Conservation (phyloP, 2,797 vertebrate genomes). For the Chiloscyllium punctatum region DNA sequence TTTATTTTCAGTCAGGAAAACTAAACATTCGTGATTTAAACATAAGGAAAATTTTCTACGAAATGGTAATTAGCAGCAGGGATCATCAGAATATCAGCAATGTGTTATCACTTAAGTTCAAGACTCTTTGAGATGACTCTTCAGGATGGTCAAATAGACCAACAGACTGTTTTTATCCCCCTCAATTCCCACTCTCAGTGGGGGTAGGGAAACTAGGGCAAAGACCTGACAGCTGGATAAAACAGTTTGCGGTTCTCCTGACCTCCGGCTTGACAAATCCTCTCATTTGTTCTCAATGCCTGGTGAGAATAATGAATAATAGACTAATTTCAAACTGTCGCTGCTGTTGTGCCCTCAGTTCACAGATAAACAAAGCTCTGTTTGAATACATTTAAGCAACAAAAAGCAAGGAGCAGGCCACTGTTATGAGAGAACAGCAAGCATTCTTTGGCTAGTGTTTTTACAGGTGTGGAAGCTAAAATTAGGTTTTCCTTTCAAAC, state of each 20-base stretch:
- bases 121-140: slow-evolving; percentile 43
- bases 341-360: slow-evolving; percentile 39
- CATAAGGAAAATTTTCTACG: slow-evolving; percentile 27
- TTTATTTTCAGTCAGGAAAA: slow-evolving; percentile 11
- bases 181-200: slow-evolving; percentile 41
- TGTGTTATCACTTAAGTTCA: slow-evolving; percentile 39
- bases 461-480: slow-evolving; percentile 41
- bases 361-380: slow-evolving; percentile 42
- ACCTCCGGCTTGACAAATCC: slow-evolving; percentile 30
- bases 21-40: slow-evolving; percentile 13
- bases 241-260: slow-evolving; percentile 39
- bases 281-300: slow-evolving; percentile 43
- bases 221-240: slow-evolving; percentile 40
- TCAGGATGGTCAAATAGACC: slow-evolving; percentile 45
- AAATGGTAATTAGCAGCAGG: slow-evolving; percentile 42
- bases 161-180: slow-evolving; percentile 41
- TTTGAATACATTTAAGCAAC: slow-evolving; percentile 40
- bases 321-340: slow-evolving; percentile 45
- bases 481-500: slow-evolving; percentile 41
- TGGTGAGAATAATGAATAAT: slow-evolving; percentile 45
- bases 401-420: slow-evolving; percentile 41
- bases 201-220: slow-evolving; percentile 32
- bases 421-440: slow-evolving; percentile 42
- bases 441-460: slow-evolving; percentile 43
- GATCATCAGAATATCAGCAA: slow-evolving; percentile 23